Base-by-base conservation (phyloP, 1,140 invertebrate species). In the Drosophila persimilis region DNA sequence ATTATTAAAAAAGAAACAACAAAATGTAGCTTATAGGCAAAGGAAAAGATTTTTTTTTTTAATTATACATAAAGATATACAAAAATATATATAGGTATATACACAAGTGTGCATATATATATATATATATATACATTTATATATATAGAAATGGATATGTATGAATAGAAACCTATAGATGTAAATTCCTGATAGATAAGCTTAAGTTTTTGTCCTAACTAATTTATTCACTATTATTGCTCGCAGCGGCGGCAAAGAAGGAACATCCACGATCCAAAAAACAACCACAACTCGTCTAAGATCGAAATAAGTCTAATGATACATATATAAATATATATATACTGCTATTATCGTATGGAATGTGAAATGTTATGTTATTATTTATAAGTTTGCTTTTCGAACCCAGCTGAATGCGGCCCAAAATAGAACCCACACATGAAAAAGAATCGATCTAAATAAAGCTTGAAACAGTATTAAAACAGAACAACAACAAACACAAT, bases 341-440 rank as follows among this genome's bases (percentile, higher is more conserved):
- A 45, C 45, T 71, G 74, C 39, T 55, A 67, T 67, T 73, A 81
- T 65, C 61, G 58, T 64, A 69, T 64, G 64, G 50, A 78, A 59
- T 84, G 66, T 84, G 74, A 77, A 89, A 89, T 89, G 80, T 89
- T 89, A 73, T 85, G 86, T 85, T 89, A 85, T 89, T 89, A 80
- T 85, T 89, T 85, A 52, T 89, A 89, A 81, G 86, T 76, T 60
- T 44, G 75, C 66, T 65, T 71, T 62, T 60, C 57, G 59, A 72
- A 65, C 60, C 44, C 70, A 73, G 65, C 60, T 77, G 70, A 66
- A 62, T 70, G 71, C 72, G 80, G 64, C 58, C 60, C 67, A 50
- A 56, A 56, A 75, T 69, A 53, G 67, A 75, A 78, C 53, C 62
- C 51, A 84, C 58, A 71, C 24, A 39, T 39, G 35, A 54, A 76